Evolutionary conservation across 1,140 invertebrate species (phyloP).

Genomic region (Anadara kagoshimensis): DNA sequence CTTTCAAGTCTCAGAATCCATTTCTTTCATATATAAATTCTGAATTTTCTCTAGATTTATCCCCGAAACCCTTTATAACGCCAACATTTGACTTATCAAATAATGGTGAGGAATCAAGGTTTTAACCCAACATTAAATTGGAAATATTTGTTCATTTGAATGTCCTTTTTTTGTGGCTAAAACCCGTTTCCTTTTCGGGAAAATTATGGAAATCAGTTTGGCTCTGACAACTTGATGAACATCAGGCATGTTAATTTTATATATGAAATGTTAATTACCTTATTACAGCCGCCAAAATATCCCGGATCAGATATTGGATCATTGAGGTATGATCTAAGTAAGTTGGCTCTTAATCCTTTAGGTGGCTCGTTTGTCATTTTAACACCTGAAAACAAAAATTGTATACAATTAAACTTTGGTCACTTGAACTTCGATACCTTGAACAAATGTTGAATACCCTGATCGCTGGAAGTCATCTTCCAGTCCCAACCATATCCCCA

Average conservation of each 20-base stretch:
- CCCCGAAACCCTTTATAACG: no score
- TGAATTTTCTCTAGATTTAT: no score
- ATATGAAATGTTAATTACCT: constrained; percentile 42
- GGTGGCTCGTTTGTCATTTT: constrained; percentile 77
- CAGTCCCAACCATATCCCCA: neutral
- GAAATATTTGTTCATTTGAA: neutral
- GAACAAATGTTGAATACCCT: neutral
- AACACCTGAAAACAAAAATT: constrained; percentile 63
- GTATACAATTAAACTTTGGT: no score
- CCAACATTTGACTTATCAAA: no score
- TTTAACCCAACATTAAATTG: neutral
- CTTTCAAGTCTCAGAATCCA: no score
- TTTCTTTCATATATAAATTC: no score
- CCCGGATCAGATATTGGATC: constrained; percentile 72
- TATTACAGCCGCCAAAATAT: constrained; percentile 73
- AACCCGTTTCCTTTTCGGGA: neutral
- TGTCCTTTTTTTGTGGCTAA: neutral
- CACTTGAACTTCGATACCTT: neutral
- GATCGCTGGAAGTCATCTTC: neutral
- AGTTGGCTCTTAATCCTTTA: constrained; percentile 72
- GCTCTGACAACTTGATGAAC: no score
- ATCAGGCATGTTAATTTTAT: no score
- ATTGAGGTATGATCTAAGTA: constrained; percentile 73
- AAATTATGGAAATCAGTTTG: neutral
- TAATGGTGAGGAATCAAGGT: no score